Percentiles rank a stretch among this genome's conserved stretches.
phyloP scores from a whole-genome alignment of 2,888 invertebrate genomes.

The Sisyra terminalis region DNA sequence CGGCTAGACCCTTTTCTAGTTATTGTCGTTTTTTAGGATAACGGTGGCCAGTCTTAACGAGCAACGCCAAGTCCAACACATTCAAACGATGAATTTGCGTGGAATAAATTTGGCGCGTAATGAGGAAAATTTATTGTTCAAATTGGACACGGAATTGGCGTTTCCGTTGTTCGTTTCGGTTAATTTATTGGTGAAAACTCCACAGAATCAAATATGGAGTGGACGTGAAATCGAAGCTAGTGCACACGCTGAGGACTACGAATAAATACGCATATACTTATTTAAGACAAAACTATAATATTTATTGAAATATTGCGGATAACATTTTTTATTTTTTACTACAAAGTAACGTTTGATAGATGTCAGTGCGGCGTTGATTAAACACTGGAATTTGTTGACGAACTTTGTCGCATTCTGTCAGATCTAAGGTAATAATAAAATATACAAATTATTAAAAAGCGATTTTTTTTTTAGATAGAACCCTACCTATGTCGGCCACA shows the following conservation, averaged over 20 bases:
- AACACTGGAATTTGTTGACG: constrained; percentile 71
- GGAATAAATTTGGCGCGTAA: constrained; percentile 42
- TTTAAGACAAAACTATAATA: too few relatives aligned
- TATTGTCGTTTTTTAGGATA: constrained; percentile 35
- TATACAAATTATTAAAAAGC: background rate
- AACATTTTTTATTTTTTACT: too few relatives aligned
- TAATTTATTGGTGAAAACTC: constrained; percentile 41
- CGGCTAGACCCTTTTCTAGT: too few relatives aligned
- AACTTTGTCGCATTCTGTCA: constrained; percentile 53
- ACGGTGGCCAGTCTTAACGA: constrained; percentile 45
- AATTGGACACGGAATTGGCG: constrained; percentile 37
- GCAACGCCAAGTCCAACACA: constrained; percentile 42
- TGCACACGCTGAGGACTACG: too few relatives aligned
- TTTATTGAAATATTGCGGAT: too few relatives aligned
- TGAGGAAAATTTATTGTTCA: constrained; percentile 39
- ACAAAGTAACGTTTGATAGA: constrained; percentile 3
- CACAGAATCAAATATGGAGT: constrained; percentile 21
- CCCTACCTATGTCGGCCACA: constrained; percentile 57
- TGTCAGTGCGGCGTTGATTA: constrained; percentile 39
- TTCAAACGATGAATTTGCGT: constrained; percentile 41
- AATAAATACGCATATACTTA: too few relatives aligned
- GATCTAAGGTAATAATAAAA: too few relatives aligned
- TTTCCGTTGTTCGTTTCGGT: constrained; percentile 55
- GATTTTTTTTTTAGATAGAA: too few relatives aligned
- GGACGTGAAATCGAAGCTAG: too few relatives aligned